Percentiles rank a stretch among this genome's conserved stretches.
These are phyloP conservation scores for Colistium nudipinnis DNA, from an alignment of 2,113 vertebrate species.

Conservation along the genomic window DNA sequence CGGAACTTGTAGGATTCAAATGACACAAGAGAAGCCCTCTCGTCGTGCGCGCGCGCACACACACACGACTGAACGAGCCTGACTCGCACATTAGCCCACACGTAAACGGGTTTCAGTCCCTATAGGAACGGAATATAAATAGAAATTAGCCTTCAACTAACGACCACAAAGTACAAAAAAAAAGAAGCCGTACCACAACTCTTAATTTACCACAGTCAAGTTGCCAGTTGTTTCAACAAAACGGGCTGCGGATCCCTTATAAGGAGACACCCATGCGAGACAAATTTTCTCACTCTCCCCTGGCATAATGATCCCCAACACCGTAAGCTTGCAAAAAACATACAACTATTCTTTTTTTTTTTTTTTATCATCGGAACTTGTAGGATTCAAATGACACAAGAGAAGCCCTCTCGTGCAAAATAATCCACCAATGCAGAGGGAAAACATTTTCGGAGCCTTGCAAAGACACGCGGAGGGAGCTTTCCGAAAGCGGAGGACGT, in stretches of 20 bases:
- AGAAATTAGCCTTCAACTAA: constrained; percentile 24
- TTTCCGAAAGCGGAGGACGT: constrained; percentile 30
- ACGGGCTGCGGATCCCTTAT: background rate
- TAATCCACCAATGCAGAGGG: constrained; percentile 16
- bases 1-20: constrained; percentile 1
- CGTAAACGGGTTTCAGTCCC: background rate
- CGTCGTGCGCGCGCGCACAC: no score
- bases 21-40: constrained; percentile 5
- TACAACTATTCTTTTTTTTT: background rate
- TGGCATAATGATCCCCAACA: background rate
- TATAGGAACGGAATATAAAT: constrained; percentile 16
- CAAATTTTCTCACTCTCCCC: background rate
- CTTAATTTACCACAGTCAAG: background rate
- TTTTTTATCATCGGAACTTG: constrained; percentile 18
- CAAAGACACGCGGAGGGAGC: constrained; percentile 7
- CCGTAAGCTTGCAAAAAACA: constrained; percentile 11
- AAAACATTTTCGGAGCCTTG: constrained; percentile 17
- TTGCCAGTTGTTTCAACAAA: background rate
- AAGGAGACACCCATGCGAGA: background rate
- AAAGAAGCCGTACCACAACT: constrained; percentile 33
- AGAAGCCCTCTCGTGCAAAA: constrained; percentile 9
- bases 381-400: background rate
- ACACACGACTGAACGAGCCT: constrained; percentile 30
- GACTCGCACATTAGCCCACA: background rate
- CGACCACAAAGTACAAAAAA: constrained; percentile 15